Base-by-base conservation (phyloP, 2,113 vertebrate species). In the Oostethus manadensis region DNA sequence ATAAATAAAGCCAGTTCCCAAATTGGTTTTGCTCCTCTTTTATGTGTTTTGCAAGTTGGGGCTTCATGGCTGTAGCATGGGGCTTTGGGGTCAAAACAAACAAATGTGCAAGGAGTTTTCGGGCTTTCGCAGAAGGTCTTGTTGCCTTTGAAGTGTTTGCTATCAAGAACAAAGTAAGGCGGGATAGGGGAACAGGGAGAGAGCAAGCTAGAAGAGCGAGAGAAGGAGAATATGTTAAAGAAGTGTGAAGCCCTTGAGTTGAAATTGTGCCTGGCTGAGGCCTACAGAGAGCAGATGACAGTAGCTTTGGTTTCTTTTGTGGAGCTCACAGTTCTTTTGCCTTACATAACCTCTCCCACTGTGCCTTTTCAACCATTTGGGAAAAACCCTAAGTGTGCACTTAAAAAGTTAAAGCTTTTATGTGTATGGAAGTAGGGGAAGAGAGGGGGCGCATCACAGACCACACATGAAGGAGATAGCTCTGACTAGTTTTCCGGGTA, bases 401-500 rank as follows among this genome's bases (percentile, higher is more conserved):
- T 87, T 86, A 80, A 83, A 81, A 87, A 87, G 70, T 76, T 81
- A 79, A 84, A 77, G 68, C 82, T 86, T 86, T 87, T 72, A 83
- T 85, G 80, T 84, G 88, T 70, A 78, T 68, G 46, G 53, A 64
- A 70, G 74, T 66, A 51, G 71, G 68, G 91, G 86, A 88, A 89
- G 85, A 85, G 89, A 90, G 89, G 89, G 90, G 91, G 66, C 13
- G 69, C 81, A 22, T 75, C 90, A 89, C 89, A 81, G 90, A 90
- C 87, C 86, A 79, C 86, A 90, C 84, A 93, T 91, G 86, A 92
- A 88, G 82, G 88, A 92, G 83, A 91, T 88, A 86, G 88, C 88
- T 87, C 89, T 90, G 89, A 93, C 74, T 79, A 72, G 64, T 63
- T 84, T 81, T 65, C 59, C 60, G 68, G 74, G 77, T 81, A 84